These are phyloP conservation scores for Vultur gryphus DNA, from an alignment of 2,797 vertebrate genomes.

Conservation along the genomic window DNA sequence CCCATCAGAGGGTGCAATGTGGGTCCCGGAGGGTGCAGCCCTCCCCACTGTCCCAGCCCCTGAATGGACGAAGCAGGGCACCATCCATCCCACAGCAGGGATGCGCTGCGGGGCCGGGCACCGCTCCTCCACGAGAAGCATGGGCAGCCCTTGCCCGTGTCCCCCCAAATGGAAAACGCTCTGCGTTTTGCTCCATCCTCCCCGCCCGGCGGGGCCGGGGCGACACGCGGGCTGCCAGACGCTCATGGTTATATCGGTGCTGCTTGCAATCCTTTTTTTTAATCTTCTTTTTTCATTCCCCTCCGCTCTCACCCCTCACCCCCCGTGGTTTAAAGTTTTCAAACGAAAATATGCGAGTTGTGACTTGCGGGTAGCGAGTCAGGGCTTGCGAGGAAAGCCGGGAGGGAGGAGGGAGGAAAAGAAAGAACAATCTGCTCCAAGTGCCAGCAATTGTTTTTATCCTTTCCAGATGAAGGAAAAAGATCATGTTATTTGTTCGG, in stretches of 20 bases:
- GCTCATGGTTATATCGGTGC: background rate
- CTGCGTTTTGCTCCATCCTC: background rate
- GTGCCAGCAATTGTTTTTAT: constrained; percentile 71
- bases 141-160: background rate
- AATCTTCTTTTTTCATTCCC: constrained; percentile 42
- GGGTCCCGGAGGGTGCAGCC: background rate
- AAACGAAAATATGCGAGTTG: constrained; percentile 57
- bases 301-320: background rate
- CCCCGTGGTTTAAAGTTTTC: constrained; percentile 60
- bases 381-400: constrained; percentile 39
- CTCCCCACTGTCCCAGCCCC: background rate
- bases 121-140: accelerated
- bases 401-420: constrained; percentile 45
- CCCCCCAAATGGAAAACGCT: background rate
- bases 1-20: background rate
- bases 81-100: background rate
- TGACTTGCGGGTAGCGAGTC: constrained; percentile 57
- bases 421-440: constrained; percentile 42
- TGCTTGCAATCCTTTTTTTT: background rate
- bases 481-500: constrained; percentile 73
- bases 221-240: background rate
- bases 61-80: background rate
- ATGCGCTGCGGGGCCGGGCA: accelerated
- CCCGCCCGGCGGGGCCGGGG: no score
- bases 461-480: constrained; percentile 67